Conservation (phyloP, 2,113 vertebrate genomes). For the Melanerpes formicivorus region DNA sequence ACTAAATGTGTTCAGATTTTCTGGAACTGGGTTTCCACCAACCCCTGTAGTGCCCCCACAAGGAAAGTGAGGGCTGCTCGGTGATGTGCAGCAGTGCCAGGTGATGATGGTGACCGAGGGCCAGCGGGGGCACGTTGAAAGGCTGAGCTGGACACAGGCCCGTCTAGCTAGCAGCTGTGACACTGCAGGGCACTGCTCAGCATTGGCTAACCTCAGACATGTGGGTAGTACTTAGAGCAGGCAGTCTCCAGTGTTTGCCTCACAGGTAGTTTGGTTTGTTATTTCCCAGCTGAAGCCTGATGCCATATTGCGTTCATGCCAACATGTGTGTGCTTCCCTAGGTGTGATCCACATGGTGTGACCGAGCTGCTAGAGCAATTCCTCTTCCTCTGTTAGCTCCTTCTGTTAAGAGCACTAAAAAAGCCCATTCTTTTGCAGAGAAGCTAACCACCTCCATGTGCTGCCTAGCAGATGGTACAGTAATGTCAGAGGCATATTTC, state of each 20-base stretch:
- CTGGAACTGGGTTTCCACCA: background rate
- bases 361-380: background rate
- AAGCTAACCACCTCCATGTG: conserved; percentile 45
- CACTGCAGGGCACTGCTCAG: background rate
- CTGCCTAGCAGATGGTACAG: conserved; percentile 42
- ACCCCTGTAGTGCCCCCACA: background rate
- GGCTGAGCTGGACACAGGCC: background rate
- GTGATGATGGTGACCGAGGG: background rate
- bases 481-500: conserved; percentile 45
- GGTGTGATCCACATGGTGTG: background rate
- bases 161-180: background rate
- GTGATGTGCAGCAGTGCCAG: background rate
- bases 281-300: background rate
- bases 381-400: background rate
- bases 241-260: background rate
- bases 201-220: background rate
- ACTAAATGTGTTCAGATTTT: background rate
- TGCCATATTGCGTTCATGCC: background rate
- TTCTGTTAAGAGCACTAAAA: conserved; percentile 33
- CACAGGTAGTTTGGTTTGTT: background rate
- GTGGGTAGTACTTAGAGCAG: background rate
- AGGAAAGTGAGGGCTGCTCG: background rate
- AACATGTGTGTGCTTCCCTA: background rate
- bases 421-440: background rate
- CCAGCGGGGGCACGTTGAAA: background rate